Evolutionary conservation across 1,140 invertebrate genomes (phyloP).

Genomic region (Platorchestia sp.): DNA sequence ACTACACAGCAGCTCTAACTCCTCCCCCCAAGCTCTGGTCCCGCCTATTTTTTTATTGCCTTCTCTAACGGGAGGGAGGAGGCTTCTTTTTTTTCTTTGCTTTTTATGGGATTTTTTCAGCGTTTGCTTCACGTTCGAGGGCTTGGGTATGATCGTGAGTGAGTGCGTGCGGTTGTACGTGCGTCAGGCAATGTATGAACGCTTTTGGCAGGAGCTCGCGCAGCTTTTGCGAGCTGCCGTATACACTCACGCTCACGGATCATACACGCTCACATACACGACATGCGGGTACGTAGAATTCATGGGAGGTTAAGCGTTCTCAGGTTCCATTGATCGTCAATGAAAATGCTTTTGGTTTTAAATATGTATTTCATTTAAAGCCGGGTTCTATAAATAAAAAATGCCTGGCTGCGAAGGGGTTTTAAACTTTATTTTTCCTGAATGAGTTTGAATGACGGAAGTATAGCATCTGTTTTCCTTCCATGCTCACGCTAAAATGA

Average conservation of each 20-base stretch:
- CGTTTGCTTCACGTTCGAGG: conserved; percentile 31
- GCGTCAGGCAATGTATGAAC: not conserved
- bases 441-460: not conserved
- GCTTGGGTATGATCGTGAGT: conserved; percentile 30
- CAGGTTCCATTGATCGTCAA: not conserved
- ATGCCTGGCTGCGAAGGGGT: not conserved
- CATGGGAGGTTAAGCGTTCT: not conserved
- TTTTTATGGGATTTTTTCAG: conserved; percentile 46
- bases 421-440: not conserved
- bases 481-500: no score
- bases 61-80: conserved; percentile 14
- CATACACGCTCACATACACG: not conserved
- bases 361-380: not conserved
- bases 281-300: not conserved
- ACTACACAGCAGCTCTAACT: conserved; percentile 38
- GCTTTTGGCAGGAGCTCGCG: not conserved
- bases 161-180: conserved; percentile 21
- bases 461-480: not conserved
- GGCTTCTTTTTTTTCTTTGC: not conserved
- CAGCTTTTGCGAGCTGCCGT: not conserved
- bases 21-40: conserved; percentile 26
- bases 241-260: not conserved
- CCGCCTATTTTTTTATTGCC: conserved; percentile 54
- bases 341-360: not conserved
- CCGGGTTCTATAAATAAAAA: not conserved